Evolutionary conservation across 37 sponge, comb jelly and placozoan genomes (phyloP).

Genomic region (Agelas oroides): DNA sequence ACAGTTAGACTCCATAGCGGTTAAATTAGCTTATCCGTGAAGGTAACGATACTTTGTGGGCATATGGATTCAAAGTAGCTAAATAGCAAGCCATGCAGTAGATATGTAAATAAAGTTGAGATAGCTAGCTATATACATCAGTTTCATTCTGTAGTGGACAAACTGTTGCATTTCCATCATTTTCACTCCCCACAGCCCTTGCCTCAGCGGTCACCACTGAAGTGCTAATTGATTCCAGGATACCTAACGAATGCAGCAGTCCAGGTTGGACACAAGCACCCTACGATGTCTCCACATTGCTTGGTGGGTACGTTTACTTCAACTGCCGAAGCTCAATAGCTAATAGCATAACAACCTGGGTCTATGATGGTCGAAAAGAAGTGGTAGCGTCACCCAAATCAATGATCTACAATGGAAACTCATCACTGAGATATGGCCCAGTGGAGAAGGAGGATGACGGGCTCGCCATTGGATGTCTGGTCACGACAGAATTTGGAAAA

Average conservation of each 20-base stretch:
- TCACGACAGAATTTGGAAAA: constrained; percentile 27
- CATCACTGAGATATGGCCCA: constrained; percentile 33
- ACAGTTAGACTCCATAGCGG: too few relatives aligned
- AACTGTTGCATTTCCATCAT: too few relatives aligned
- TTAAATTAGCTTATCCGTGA: too few relatives aligned
- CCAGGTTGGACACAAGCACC: constrained; percentile 57
- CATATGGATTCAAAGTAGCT: too few relatives aligned
- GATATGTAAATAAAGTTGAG: too few relatives aligned
- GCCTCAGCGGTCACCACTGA: background rate
- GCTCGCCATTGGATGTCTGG: constrained; percentile 26
- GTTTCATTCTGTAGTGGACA: too few relatives aligned
- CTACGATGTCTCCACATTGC: background rate
- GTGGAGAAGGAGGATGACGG: constrained; percentile 19
- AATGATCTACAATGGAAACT: background rate
- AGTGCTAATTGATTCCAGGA: background rate
- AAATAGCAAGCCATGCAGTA: too few relatives aligned
- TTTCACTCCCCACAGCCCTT: too few relatives aligned
- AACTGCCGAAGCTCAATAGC: constrained; percentile 21
- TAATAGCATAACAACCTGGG: constrained; percentile 17
- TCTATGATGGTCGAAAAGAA: constrained; percentile 19
- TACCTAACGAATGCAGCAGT: constrained; percentile 5
- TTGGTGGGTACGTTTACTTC: constrained; percentile 27
- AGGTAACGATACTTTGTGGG: too few relatives aligned
- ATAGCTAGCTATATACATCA: too few relatives aligned
- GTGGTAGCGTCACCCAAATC: background rate